Base-by-base conservation (phyloP, 2,113 vertebrate genomes). In the Megalops atlanticus region DNA sequence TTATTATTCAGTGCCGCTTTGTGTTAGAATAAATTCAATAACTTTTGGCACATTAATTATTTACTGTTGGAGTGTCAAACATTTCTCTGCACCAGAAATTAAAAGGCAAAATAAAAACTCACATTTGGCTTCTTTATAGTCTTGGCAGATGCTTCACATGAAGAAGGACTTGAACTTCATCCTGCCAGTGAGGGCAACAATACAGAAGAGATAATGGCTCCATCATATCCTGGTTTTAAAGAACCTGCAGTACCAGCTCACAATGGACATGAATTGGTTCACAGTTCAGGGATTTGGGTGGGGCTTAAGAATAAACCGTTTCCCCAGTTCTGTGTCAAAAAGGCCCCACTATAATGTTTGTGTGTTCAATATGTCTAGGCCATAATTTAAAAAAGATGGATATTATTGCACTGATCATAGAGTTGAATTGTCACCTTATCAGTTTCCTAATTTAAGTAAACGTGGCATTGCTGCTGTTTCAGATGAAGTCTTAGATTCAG, bases 111-210 rank as follows among this genome's bases (percentile, higher is more conserved):
- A n/a, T 38, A 58, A 64, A 38, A 36, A 36, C 21, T 5, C 2
- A 33, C 7, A 82, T 35, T 41, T 3, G 89, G 89, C 86, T 80
- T 86, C 84, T 90, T 82, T 80, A 16, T 87, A 99, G 97, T 95
- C 96, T 39, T 97, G 90, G 91, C 92, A 86, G 49, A 84, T 90
- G 80, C 91, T 99, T 83, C 88, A 14, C 83, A 87, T 87, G 78
- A 94, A 88, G 84, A 95, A 89, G 89, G 96, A 99, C 89, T 92
- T 99, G 91, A 95, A 94, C 89, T 93, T 69, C 54, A 85, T 99
- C 90, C 91, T 99, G 81, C 95, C 97, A 72, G 81, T 96, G 88
- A 92, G 89, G 91, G 18, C 80, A 85, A 74, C 87, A 75, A 84
- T 86, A 80, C 87, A 86, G 85, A 95, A 92, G 87, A 94, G 88